Evolutionary conservation across 2,888 invertebrate genomes (phyloP).

Genomic region (Lepetodrilus schrolli): DNA sequence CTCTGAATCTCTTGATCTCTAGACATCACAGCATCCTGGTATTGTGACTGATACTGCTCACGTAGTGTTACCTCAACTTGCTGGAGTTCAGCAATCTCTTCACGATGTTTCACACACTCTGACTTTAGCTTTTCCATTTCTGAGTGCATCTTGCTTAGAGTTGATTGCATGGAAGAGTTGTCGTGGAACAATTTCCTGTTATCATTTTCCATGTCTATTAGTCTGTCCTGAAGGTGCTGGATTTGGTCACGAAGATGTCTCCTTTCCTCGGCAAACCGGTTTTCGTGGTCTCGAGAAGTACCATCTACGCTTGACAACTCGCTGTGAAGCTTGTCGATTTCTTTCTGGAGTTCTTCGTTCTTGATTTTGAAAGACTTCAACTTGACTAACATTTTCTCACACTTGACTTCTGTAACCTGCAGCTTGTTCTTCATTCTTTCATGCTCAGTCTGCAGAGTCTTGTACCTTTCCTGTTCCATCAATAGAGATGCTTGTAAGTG

Average conservation of each 20-base stretch:
- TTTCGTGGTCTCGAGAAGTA: neutral
- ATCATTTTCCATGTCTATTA: neutral
- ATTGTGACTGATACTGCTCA: neutral
- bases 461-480: conserved; percentile 37
- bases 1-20: neutral
- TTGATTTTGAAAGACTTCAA: conserved; percentile 86
- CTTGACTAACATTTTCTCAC: conserved; percentile 87
- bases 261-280: conserved; percentile 10
- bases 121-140: neutral
- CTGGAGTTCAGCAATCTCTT: neutral
- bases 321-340: conserved; percentile 14
- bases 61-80: neutral
- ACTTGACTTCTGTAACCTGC: conserved; percentile 78
- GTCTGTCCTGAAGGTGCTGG: neutral
- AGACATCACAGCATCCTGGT: neutral
- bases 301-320: conserved; percentile 24
- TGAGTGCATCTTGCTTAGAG: neutral
- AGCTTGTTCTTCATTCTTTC: conserved; percentile 50
- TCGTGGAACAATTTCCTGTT: neutral
- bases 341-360: conserved; percentile 70
- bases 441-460: conserved; percentile 27
- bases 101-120: neutral
- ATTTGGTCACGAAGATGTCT: neutral
- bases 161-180: neutral
- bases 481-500: conserved; percentile 24